Evolutionary conservation across 92 coral and sea anemone genomes (phyloP).

Genomic region (Epizoanthus scotinus): DNA sequence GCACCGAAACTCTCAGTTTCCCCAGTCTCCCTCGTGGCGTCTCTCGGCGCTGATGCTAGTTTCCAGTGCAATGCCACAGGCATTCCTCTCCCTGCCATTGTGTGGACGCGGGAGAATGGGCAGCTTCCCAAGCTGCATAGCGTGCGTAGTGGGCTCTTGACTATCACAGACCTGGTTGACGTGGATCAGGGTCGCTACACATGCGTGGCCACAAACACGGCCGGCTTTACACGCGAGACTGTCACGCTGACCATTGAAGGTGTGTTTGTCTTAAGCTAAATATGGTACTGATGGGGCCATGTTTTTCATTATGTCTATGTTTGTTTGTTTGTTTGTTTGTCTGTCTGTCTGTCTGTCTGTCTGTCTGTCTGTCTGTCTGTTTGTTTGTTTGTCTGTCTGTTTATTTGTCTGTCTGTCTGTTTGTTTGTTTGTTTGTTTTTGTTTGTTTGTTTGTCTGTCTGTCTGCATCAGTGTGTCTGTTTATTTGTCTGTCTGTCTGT

Average conservation of each 20-base stretch:
- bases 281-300: too few relatives aligned
- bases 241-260: constrained; percentile 72
- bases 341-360: too few relatives aligned
- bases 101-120: constrained; percentile 71
- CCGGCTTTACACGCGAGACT: constrained; percentile 48
- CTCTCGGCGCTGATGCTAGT: constrained; percentile 65
- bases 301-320: too few relatives aligned
- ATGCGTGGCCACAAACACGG: constrained; percentile 80
- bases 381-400: too few relatives aligned
- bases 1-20: constrained; percentile 59
- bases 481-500: too few relatives aligned
- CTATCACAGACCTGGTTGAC: constrained; percentile 48
- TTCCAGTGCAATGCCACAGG: constrained; percentile 81
- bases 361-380: too few relatives aligned
- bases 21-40: constrained; percentile 57
- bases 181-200: constrained; percentile 73
- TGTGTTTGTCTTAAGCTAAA: constrained; percentile 7
- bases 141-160: constrained; percentile 49
- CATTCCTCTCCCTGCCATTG: constrained; percentile 66
- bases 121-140: constrained; percentile 58
- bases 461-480: too few relatives aligned
- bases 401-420: too few relatives aligned
- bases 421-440: too few relatives aligned
- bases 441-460: too few relatives aligned
- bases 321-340: too few relatives aligned